These are phyloP conservation scores for Neoscelio sp. DNA, from an alignment of 2,888 invertebrate species.

Conservation along the genomic window DNA sequence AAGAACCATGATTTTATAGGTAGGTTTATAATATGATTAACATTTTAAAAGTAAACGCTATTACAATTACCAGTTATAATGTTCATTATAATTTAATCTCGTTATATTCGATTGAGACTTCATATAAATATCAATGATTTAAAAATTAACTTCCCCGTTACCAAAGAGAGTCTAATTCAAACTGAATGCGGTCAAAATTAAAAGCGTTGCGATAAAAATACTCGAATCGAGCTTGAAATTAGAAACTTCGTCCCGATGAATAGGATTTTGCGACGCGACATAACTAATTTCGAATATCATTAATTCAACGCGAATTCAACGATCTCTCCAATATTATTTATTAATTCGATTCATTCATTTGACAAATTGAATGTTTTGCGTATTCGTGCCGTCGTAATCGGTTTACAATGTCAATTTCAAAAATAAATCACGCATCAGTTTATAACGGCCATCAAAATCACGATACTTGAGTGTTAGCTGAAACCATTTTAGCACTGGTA, in stretches of 20 bases:
- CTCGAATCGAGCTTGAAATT: too few relatives aligned
- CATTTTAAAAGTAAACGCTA: slow-evolving; percentile 42
- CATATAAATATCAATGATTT: slow-evolving; percentile 21
- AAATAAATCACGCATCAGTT: slow-evolving; percentile 36
- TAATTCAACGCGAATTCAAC: slow-evolving; percentile 16
- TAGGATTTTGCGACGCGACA: slow-evolving; percentile 18
- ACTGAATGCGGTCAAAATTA: background rate
- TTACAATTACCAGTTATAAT: slow-evolving; percentile 48
- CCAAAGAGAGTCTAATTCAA: slow-evolving; percentile 1
- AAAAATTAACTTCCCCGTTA: too few relatives aligned
- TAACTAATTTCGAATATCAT: slow-evolving; percentile 45
- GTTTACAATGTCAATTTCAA: slow-evolving; percentile 58
- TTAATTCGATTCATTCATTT: slow-evolving; percentile 42
- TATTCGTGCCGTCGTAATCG: slow-evolving; percentile 15
- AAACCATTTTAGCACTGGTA: slow-evolving; percentile 29
- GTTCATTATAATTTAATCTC: slow-evolving; percentile 28
- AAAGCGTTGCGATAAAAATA: too few relatives aligned
- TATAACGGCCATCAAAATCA: slow-evolving; percentile 38
- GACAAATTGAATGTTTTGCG: slow-evolving; percentile 55
- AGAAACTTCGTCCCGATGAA: slow-evolving; percentile 2
- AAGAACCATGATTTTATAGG: slow-evolving; percentile 37
- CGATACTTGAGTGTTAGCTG: slow-evolving; percentile 43
- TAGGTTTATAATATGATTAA: slow-evolving; percentile 44
- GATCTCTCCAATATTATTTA: slow-evolving; percentile 52
- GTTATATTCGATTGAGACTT: slow-evolving; percentile 32